phyloP scores from a whole-genome alignment of 2,113 vertebrate species.

The Clarias gariepinus region DNA sequence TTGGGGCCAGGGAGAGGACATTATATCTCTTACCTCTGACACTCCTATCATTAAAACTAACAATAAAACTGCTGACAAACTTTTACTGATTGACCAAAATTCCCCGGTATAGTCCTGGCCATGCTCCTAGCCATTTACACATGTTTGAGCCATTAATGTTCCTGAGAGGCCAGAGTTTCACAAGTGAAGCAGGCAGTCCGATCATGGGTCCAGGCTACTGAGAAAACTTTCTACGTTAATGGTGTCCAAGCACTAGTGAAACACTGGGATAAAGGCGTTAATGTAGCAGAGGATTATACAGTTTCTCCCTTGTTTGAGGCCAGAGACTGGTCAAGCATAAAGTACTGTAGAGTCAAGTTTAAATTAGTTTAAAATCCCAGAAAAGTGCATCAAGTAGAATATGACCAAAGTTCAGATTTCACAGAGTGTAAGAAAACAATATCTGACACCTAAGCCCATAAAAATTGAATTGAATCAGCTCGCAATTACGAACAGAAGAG shows the following conservation, averaged over 20 bases:
- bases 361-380: background rate
- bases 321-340: background rate
- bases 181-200: too few species aligned
- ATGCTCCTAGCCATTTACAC: too few species aligned
- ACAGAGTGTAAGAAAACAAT: background rate
- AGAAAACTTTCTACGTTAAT: too few species aligned
- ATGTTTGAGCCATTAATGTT: too few species aligned
- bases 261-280: too few species aligned
- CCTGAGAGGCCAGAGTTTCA: too few species aligned
- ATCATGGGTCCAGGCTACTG: too few species aligned
- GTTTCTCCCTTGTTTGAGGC: background rate
- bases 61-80: background rate
- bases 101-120: background rate
- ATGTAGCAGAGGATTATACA: too few species aligned
- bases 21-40: background rate
- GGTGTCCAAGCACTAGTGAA: too few species aligned
- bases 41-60: background rate
- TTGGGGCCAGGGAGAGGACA: background rate
- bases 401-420: background rate
- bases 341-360: background rate
- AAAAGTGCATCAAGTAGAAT: background rate
- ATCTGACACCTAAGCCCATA: background rate
- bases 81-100: background rate
- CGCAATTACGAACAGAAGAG: background rate
- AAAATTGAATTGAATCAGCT: background rate